Evolutionary conservation across 2,113 vertebrate species (phyloP), one percentile per base, ranked within the genome.

Genomic region (Thunnus thynnus): DNA sequence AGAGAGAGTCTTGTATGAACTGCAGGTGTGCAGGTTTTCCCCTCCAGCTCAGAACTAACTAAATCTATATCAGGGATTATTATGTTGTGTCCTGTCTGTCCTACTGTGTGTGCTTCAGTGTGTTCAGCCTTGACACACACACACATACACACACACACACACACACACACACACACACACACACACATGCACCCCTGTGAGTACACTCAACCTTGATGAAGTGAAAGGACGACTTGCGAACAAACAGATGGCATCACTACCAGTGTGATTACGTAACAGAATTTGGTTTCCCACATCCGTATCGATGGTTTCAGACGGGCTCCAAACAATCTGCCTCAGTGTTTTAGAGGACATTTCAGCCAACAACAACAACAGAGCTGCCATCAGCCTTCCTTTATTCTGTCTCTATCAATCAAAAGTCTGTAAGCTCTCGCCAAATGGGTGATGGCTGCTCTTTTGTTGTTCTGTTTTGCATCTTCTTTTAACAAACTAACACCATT

Each of bases 221-320:
- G 79, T 86, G 73, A 86, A 90, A 91, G 91, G 90, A 91, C 82
- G 27, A 77, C 87, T 88, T 77, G 70, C 58, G 27, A 90, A 76
- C 1, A 58, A 90, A 73, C 87, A 91, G 91, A 91, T 92, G 89
- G 89, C 88, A 60, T 89, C 87, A 64, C 89, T 88, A 87, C 91
- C 83, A 50, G 72, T 51, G 70, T 63, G 9, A 77, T 88, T 91
- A 84, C 60, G 70, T 85, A 91, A 90, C 83, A 78, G 76, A 80
- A 64, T 89, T 85, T 86, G 68, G 61, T 77, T 91, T 87, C 55
- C 84, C 77, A 66, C 72, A 73, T 76, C 48, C 80, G 5, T 86
- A 82, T 90, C 41, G 72, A 82, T 86, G 77, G 82, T 87, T 82
- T 87, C 71, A 78, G 78, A 46, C 64, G 22, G 73, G 87, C 72